Conservation (phyloP, 2,113 vertebrate species). For the Halichoeres trimaculatus region DNA sequence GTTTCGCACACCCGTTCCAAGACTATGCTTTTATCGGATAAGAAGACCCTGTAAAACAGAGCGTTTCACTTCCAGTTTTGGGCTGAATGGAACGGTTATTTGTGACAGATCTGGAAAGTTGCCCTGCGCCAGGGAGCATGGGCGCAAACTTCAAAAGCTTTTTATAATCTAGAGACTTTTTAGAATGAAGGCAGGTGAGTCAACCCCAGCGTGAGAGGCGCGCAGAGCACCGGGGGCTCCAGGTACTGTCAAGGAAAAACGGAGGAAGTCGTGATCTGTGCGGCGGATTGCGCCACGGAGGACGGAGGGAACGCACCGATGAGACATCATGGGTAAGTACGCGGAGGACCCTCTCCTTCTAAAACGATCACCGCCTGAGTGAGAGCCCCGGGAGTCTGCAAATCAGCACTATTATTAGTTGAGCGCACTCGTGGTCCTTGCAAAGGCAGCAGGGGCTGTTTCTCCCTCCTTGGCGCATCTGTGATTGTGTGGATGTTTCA, state of each 20-base stretch:
- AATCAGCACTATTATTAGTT: constrained; percentile 19
- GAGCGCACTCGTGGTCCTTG: constrained; percentile 10
- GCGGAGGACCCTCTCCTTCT: constrained; percentile 5
- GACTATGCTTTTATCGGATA: neutral
- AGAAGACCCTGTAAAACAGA: neutral
- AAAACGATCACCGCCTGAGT: constrained; percentile 3
- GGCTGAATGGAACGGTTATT: constrained; percentile 31
- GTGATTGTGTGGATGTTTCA: constrained; percentile 7
- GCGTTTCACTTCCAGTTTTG: constrained; percentile 43
- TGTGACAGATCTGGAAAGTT: constrained; percentile 62
- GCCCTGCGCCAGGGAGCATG: constrained; percentile 55
- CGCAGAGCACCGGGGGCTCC: constrained; percentile 29
- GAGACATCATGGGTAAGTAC: constrained; percentile 78
- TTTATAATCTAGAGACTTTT: constrained; percentile 22
- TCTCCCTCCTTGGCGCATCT: constrained; percentile 23
- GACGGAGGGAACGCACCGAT: constrained; percentile 62
- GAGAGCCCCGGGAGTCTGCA: neutral
- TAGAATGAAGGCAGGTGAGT: constrained; percentile 70
- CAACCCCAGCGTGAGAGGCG: constrained; percentile 52
- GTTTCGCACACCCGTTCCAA: constrained; percentile 3
- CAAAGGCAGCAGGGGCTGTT: neutral
- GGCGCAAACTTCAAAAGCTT: constrained; percentile 62
- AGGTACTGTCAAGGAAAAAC: constrained; percentile 38
- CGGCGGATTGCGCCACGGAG: constrained; percentile 66
- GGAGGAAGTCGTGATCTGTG: constrained; percentile 66